Percentiles rank a stretch among this genome's conserved stretches.
Evolutionary conservation across 2,888 invertebrate genomes (phyloP).

Genomic region (Acrobasis repandana): DNA sequence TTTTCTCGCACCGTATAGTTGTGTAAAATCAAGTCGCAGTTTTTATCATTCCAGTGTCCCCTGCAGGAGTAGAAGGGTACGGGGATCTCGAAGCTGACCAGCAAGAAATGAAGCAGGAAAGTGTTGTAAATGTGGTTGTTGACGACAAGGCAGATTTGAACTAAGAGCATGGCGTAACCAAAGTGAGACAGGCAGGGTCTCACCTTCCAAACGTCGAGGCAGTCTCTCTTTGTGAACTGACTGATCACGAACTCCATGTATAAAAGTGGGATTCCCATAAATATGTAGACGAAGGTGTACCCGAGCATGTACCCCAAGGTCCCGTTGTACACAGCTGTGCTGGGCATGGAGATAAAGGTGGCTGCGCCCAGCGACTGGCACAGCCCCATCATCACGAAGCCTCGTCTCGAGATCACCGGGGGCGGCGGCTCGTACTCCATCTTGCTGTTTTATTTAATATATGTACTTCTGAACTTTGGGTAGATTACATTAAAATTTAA

Average conservation of each 20-base stretch:
- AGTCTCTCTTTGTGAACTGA: conserved; percentile 68
- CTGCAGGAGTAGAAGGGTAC: conserved; percentile 62
- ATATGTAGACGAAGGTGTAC: conserved; percentile 40
- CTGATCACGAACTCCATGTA: conserved; percentile 69
- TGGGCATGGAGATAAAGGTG: conserved; percentile 47
- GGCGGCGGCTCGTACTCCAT: conserved; percentile 1
- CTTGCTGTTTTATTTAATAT: not conserved
- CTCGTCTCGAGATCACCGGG: conserved; percentile 33
- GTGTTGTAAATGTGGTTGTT: conserved; percentile 53
- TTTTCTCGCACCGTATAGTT: conserved; percentile 65
- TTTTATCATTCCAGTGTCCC: conserved; percentile 43
- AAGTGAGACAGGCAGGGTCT: conserved; percentile 61
- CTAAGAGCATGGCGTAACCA: conserved; percentile 56
- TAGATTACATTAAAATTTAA: not conserved
- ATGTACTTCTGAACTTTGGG: too few species aligned
- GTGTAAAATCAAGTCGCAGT: conserved; percentile 50
- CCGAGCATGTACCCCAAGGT: conserved; percentile 49
- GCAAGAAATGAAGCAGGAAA: conserved; percentile 63
- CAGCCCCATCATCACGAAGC: conserved; percentile 47
- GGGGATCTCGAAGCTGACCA: conserved; percentile 66
- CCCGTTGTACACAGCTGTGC: conserved; percentile 46
- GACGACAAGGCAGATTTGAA: conserved; percentile 51
- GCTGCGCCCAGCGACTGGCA: conserved; percentile 50
- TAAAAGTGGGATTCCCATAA: conserved; percentile 62
- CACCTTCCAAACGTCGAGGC: conserved; percentile 61